Evolutionary conservation across 1,140 invertebrate species (phyloP).

Genomic region (Trichonephila inaurata): DNA sequence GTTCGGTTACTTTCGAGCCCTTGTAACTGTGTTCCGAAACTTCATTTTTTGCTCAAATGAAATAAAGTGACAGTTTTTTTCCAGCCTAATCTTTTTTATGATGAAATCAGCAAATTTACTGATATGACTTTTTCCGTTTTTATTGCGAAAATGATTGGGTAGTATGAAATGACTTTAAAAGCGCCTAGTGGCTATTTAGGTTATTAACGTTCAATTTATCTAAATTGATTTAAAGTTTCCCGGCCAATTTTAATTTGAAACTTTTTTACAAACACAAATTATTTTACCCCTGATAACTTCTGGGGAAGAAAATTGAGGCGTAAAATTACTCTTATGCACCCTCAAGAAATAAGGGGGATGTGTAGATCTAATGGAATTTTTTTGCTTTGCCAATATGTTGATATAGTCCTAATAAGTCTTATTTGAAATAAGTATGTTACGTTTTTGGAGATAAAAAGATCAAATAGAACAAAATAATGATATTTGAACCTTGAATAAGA

Average conservation of each 20-base stretch:
- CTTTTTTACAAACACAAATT: conserved; percentile 6
- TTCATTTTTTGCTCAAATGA: conserved; percentile 62
- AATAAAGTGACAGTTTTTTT: conserved; percentile 66
- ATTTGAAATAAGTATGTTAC: too few relatives aligned
- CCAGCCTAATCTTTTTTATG: conserved; percentile 51
- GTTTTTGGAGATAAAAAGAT: too few relatives aligned
- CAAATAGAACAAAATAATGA: too few relatives aligned
- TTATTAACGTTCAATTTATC: conserved; percentile 53
- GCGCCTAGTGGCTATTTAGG: conserved; percentile 62
- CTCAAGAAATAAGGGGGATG: neutral
- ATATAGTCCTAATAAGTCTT: too few relatives aligned
- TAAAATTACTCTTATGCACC: neutral
- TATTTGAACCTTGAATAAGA: too few relatives aligned
- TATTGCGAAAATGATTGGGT: conserved; percentile 67
- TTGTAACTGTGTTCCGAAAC: conserved; percentile 47
- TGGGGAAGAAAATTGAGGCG: neutral
- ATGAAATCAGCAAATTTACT: conserved; percentile 54
- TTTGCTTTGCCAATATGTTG: neutral
- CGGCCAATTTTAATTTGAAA: conserved; percentile 33
- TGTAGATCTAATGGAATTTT: neutral
- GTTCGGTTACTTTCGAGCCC: neutral
- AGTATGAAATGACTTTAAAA: conserved; percentile 41
- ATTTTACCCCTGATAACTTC: neutral
- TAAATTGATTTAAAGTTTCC: conserved; percentile 52
- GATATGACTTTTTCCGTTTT: conserved; percentile 17